These are phyloP conservation scores for Cettia cetti DNA, from an alignment of 2,113 vertebrate species.

Conservation along the genomic window DNA sequence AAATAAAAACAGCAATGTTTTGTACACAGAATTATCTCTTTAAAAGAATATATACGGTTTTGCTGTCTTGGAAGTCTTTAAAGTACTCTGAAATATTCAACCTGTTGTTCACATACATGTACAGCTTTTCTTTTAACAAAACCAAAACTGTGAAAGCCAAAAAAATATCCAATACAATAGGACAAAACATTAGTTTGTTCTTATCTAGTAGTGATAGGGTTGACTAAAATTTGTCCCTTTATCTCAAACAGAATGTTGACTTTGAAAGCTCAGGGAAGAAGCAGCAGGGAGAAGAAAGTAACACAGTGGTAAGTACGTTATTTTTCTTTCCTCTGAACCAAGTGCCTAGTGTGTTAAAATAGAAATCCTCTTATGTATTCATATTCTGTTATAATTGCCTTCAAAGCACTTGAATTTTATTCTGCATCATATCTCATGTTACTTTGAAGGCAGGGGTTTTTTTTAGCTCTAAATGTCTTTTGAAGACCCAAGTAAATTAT, in stretches of 20 bases:
- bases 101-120: not conserved
- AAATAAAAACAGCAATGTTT: not conserved
- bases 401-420: not conserved
- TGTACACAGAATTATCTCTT: not conserved
- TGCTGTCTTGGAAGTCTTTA: not conserved
- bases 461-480: not conserved
- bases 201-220: not conserved
- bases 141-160: not conserved
- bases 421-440: not conserved
- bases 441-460: not conserved
- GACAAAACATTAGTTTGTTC: not conserved
- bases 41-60: not conserved
- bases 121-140: not conserved
- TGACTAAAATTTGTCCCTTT: conserved; percentile 47
- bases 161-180: not conserved
- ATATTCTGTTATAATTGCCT: not conserved
- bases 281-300: conserved; percentile 72
- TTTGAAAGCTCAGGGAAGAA: conserved; percentile 78
- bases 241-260: conserved; percentile 77
- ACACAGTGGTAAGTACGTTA: conserved; percentile 70
- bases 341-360: not conserved
- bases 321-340: not conserved
- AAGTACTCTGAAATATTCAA: not conserved
- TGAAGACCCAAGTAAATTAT: not conserved
- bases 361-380: not conserved